Base-by-base conservation (phyloP, 2,888 invertebrate genomes). In the Liodrosophila aerea region DNA sequence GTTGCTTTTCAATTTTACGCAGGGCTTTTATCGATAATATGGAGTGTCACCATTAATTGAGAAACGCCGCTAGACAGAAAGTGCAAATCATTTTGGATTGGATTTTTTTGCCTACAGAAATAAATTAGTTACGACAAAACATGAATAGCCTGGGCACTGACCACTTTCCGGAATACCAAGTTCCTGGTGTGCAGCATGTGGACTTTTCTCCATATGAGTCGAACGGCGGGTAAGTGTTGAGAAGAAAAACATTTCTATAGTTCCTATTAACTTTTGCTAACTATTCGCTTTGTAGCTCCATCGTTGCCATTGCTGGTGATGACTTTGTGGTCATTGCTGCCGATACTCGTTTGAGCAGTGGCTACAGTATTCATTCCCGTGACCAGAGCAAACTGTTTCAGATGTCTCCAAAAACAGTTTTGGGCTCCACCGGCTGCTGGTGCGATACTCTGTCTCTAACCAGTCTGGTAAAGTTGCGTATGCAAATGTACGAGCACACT, bases 381-480 rank as follows among this genome's bases (percentile, higher is more conserved):
- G 93, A 96, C 54, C 96, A 97, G 87, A 94, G 95, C 69, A 98
- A 98, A 90, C 91, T 98, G 7, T 97, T 97, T 86, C 91, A 93
- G 69, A 90, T 98, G 75, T 95, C 97, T 0, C 91, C 94, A 0
- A 93, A 92, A 44, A 97, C 98, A 0, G 94, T 99, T 31, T 91
- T 99, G n/a, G 98, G 97, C 0, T 96, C 97, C 53, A 94, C 97
- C 15, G 99, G 99, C 13, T 99, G 99, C 90, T 98, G 99, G 96
- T 98, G 98, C 86, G 99, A 99, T 91, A 96, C 97, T 3, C 91
- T 98, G 12, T 97, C 98, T 0, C 91, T 99, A 43, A 97, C 97
- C 7, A 93, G 96, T 71, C 91, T 97, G 66, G 90, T 98, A 27
- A 92, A 93, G 70, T 96, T 97, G 51, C 93, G 97, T 57, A 94